phyloP scores from a whole-genome alignment of 2,888 invertebrate species.

The Aphrophora alni region DNA sequence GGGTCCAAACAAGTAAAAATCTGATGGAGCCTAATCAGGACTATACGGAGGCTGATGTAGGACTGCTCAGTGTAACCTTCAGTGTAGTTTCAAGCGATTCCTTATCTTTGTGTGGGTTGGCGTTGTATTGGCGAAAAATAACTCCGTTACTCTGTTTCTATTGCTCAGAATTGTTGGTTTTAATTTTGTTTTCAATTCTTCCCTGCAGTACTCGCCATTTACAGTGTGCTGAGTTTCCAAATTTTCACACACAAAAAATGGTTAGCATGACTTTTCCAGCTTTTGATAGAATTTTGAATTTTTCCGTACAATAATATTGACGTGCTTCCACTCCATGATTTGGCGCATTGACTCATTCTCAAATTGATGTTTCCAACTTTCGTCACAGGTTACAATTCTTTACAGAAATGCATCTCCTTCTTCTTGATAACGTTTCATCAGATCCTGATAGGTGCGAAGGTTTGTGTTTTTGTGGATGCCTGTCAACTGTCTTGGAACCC shows the following conservation, averaged over 20 bases:
- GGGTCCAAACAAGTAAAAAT: background rate
- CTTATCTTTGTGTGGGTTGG: background rate
- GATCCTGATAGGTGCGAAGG: background rate
- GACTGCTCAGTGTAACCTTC: background rate
- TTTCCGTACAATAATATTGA: background rate
- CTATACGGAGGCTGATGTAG: background rate
- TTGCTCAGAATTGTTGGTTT: background rate
- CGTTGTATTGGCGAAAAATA: background rate
- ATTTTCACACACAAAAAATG: background rate
- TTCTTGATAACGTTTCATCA: background rate
- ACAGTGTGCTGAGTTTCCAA: background rate
- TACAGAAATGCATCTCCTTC: background rate
- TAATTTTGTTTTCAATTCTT: background rate
- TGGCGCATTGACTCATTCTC: background rate
- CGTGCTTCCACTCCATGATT: constrained; percentile 6
- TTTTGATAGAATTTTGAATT: background rate
- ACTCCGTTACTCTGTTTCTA: background rate
- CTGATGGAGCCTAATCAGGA: background rate
- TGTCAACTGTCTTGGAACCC: too few relatives aligned
- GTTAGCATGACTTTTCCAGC: constrained; percentile 19
- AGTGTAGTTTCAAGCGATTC: too few relatives aligned
- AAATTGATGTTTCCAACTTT: background rate
- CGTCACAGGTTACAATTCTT: constrained; percentile 2
- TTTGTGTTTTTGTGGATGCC: constrained; percentile 14
- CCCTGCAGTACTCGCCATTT: too few relatives aligned